phyloP scores from a whole-genome alignment of 2,888 invertebrate species.

The Cryptocheilus praepositus region DNA sequence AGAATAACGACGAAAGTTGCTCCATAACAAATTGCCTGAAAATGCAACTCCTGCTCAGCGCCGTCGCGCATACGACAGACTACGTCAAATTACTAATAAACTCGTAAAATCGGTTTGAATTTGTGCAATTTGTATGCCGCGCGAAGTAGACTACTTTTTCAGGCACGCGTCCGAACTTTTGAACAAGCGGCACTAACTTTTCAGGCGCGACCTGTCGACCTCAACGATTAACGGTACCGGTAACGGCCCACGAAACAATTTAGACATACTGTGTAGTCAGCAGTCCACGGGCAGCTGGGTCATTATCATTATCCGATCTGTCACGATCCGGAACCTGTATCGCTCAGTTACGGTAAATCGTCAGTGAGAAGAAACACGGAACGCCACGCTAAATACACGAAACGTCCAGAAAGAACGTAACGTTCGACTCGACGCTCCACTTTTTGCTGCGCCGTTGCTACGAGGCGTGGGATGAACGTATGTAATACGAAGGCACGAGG shows the following conservation, averaged over 20 bases:
- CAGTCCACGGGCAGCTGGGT: slow-evolving; percentile 20
- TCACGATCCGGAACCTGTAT: slow-evolving; percentile 2
- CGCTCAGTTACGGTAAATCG: slow-evolving; percentile 2
- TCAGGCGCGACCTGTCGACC: slow-evolving; percentile 19
- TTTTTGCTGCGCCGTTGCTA: neutral
- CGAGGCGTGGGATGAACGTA: too few relatives aligned
- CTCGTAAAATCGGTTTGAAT: too few relatives aligned
- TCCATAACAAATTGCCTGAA: too few relatives aligned
- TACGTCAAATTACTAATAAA: too few relatives aligned
- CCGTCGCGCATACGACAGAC: neutral
- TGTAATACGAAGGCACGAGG: too few relatives aligned
- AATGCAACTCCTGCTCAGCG: neutral
- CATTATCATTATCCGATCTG: slow-evolving; percentile 23
- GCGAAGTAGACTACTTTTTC: too few relatives aligned
- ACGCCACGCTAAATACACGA: neutral
- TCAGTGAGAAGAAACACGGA: neutral
- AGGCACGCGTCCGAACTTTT: too few relatives aligned
- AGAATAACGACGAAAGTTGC: too few relatives aligned
- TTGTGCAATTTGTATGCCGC: too few relatives aligned
- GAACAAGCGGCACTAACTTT: slow-evolving; percentile 24
- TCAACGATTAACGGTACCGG: slow-evolving; percentile 62
- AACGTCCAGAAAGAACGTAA: neutral
- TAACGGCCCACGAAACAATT: slow-evolving; percentile 63
- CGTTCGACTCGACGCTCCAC: neutral
- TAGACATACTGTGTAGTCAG: slow-evolving; percentile 22